Evolutionary conservation across 1,140 invertebrate genomes (phyloP).

Genomic region (Spodoptera litura): DNA sequence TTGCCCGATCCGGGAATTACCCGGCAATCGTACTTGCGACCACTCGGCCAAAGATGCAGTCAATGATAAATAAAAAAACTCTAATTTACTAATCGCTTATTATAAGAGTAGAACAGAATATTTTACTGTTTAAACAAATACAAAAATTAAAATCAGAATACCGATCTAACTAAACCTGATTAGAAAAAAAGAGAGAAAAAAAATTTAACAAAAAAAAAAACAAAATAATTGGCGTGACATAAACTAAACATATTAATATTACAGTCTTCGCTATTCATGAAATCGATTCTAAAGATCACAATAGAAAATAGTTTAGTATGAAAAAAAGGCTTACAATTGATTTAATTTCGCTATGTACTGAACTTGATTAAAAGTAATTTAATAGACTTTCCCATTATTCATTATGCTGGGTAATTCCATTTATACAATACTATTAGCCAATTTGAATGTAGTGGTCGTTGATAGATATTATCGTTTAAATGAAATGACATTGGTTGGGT

Average conservation of each 20-base stretch:
- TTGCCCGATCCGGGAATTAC: too few species aligned
- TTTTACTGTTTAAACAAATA: too few species aligned
- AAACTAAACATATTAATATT: background rate
- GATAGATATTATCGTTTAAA: background rate
- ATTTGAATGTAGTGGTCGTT: background rate
- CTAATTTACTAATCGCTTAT: too few species aligned
- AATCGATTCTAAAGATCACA: background rate
- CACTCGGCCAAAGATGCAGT: too few species aligned
- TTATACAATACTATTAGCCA: slow-evolving; percentile 2
- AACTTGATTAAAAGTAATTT: background rate
- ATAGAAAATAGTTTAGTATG: background rate
- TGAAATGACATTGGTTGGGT: background rate
- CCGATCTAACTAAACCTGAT: background rate
- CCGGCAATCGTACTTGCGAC: too few species aligned
- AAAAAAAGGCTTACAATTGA: background rate
- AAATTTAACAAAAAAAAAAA: background rate
- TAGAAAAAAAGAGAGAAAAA: background rate
- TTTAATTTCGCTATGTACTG: background rate
- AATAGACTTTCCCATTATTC: slow-evolving; percentile 1
- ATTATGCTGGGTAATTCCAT: background rate
- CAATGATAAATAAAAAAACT: too few species aligned
- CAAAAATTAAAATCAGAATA: background rate
- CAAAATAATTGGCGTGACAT: background rate
- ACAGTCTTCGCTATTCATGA: background rate
- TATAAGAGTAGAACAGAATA: too few species aligned